These are phyloP conservation scores for Schizaphis graminum DNA, from an alignment of 2,888 invertebrate genomes.

Conservation along the genomic window DNA sequence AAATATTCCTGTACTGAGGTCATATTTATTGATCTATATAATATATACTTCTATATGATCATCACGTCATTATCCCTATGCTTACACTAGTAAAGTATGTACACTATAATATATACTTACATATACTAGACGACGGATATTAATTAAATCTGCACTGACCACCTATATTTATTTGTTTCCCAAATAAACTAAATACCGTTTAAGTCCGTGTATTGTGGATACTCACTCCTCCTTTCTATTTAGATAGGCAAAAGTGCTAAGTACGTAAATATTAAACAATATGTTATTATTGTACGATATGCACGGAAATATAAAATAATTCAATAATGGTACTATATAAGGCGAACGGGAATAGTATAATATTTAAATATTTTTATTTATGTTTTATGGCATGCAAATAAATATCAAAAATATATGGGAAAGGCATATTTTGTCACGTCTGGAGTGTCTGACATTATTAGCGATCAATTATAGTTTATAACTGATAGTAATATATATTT, in stretches of 20 bases:
- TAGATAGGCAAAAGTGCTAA: background rate
- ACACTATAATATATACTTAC: background rate
- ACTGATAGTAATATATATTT: background rate
- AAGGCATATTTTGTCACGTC: no score
- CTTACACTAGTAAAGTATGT: background rate
- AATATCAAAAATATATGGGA: no score
- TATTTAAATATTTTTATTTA: no score
- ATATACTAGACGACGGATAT: background rate
- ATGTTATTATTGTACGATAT: background rate
- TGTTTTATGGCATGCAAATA: no score
- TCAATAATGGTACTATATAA: no score
- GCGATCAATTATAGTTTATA: background rate
- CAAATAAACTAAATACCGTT: background rate
- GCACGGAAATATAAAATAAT: background rate
- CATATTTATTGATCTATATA: background rate
- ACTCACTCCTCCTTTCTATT: background rate
- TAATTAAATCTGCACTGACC: background rate
- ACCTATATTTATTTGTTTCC: background rate
- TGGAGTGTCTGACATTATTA: background rate
- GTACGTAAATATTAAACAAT: no score
- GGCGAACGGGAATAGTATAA: no score
- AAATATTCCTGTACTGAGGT: background rate
- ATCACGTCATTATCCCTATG: background rate
- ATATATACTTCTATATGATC: background rate
- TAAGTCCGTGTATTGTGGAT: background rate